These are phyloP conservation scores for Linnaemya tessellans DNA, from an alignment of 2,888 invertebrate genomes.

Conservation along the genomic window DNA sequence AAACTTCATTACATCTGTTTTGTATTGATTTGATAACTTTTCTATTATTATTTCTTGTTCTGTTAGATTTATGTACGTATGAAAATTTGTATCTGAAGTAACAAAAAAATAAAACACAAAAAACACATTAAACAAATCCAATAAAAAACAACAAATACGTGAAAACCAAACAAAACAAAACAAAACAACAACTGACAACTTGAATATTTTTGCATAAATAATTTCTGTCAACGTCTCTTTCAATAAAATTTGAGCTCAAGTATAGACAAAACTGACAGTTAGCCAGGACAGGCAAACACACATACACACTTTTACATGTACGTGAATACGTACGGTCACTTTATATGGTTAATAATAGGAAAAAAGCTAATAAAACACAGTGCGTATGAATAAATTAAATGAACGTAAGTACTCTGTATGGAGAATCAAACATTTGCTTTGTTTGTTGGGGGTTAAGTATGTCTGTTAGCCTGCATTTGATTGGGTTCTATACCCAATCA, in stretches of 20 bases:
- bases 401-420: no score
- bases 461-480: no score
- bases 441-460: no score
- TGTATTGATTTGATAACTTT: not conserved
- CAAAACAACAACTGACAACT: conserved; percentile 44
- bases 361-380: not conserved
- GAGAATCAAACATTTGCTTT: no score
- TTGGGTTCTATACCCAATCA: no score
- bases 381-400: conserved; percentile 16
- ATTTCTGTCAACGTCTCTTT: conserved; percentile 65
- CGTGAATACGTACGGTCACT: not conserved
- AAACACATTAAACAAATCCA: conserved; percentile 20
- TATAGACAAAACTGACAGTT: conserved; percentile 52
- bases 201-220: conserved; percentile 68
- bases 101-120: not conserved
- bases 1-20: conserved; percentile 29
- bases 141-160: conserved; percentile 9
- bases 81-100: conserved; percentile 14
- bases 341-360: not conserved
- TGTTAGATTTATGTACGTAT: not conserved
- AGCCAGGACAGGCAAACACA: conserved; percentile 20
- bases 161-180: not conserved
- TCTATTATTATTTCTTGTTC: conserved; percentile 9
- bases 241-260: conserved; percentile 38
- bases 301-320: not conserved